Evolutionary conservation across 2,797 vertebrate genomes (phyloP).

Genomic region (Eremophila alpestris): DNA sequence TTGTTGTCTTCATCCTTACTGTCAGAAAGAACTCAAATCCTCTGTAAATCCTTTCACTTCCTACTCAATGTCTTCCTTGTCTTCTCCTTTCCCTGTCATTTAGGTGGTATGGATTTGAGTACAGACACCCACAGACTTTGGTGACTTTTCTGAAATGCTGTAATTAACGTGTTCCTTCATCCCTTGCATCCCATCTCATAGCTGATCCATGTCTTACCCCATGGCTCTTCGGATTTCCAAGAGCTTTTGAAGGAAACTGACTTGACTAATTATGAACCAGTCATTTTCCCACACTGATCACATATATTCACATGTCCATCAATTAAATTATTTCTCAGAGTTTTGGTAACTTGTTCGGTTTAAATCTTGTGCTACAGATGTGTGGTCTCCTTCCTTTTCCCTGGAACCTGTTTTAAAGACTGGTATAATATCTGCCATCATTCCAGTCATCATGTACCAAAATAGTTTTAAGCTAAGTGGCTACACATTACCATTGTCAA

Average conservation of each 20-base stretch:
- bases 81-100: background rate
- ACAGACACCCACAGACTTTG: background rate
- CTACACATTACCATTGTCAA: background rate
- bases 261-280: background rate
- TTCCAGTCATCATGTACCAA: background rate
- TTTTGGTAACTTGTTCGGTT: background rate
- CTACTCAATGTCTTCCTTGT: background rate
- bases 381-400: background rate
- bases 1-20: background rate
- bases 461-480: background rate
- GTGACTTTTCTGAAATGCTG: background rate
- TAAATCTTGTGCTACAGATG: background rate
- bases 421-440: accelerated
- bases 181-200: background rate
- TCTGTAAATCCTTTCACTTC: background rate
- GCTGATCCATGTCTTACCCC: background rate
- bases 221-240: background rate
- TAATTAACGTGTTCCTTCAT: background rate
- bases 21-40: background rate
- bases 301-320: background rate
- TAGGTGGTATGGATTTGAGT: background rate
- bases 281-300: background rate
- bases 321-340: background rate
- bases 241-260: background rate
- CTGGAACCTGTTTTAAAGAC: background rate